Evolutionary conservation across 2,888 invertebrate genomes (phyloP).

Genomic region (Chrysopilus asiliformis): DNA sequence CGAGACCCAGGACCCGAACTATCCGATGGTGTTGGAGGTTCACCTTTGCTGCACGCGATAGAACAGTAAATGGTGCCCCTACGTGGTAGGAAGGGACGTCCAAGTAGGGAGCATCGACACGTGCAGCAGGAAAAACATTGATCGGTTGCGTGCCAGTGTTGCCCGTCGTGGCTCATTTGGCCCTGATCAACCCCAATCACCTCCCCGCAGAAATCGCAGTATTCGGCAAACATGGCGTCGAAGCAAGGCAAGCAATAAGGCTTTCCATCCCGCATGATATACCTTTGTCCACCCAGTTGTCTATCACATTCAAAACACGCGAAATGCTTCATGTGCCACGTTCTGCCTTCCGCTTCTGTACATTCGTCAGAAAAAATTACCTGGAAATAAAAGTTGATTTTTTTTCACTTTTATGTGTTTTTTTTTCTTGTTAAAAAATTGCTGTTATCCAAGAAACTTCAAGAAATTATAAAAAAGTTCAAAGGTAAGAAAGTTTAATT

Average conservation of each 20-base stretch:
- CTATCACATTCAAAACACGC: conserved; percentile 91
- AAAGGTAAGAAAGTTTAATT: too few species aligned
- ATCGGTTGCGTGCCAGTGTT: conserved; percentile 96
- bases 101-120: conserved; percentile 58
- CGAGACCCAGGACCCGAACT: conserved; percentile 60
- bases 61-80: conserved; percentile 92
- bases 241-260: conserved; percentile 93
- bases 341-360: conserved; percentile 97
- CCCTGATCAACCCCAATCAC: conserved; percentile 94
- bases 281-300: conserved; percentile 84
- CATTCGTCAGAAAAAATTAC: conserved; percentile 73
- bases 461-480: too few species aligned
- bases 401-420: too few species aligned
- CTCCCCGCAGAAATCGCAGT: conserved; percentile 93
- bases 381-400: too few species aligned
- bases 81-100: conserved; percentile 82
- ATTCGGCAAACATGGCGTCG: conserved; percentile 91
- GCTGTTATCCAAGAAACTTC: too few species aligned
- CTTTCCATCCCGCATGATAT: conserved; percentile 90
- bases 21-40: conserved; percentile 75
- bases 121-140: conserved; percentile 91
- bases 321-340: conserved; percentile 99
- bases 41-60: conserved; percentile 85
- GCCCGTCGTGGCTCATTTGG: conserved; percentile 96
- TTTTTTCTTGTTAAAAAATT: too few species aligned